Base-by-base conservation (phyloP, 2,888 invertebrate species). In the Caenorhabditis sp. region DNA sequence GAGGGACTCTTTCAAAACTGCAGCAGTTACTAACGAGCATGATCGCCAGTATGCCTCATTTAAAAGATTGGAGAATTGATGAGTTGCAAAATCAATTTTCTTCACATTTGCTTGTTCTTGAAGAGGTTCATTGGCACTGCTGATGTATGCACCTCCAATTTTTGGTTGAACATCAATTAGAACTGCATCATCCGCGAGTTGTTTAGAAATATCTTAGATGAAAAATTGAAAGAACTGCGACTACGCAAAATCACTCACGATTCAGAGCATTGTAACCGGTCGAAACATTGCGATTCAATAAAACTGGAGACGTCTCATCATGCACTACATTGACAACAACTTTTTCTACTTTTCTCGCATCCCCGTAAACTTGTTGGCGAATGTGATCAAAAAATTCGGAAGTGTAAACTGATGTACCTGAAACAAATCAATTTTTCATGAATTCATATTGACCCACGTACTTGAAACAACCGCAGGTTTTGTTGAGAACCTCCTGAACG, bases 1-100 rank as follows among this genome's bases (percentile, higher is more conserved):
- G 8, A 76, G 19, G 1, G 67, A 49, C 12, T 68, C 65, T 53
- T 66, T 71, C 31, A 76, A 23, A 60, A 73, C 59, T 4, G 78
- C 75, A 17, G 64, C 69, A 12, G 69, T 61, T 4, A 73, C 36
- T 6, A 78, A 37, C 0, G 69, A 64, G 23, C 72, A 69, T 1
- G 78, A 78, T 60, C 75, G 55, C 75, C 75, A 78, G 36, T 73
- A 73, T 4, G 75, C 75, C 3, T 68, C 68, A 54, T 73, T 73
- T 4, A 65, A 43, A 8, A 69, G 10, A 26, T 54, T 43, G 23
- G 62, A n/a, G 23, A 55, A 37, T 3, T 68, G 58, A 1, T 19
- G 23, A 0, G 64, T 21, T 23, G 62, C 62, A 49, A 66, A 69
- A 31, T 54, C 53, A 12, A 73, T 65, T 27, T 58, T 65, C 31